Percentiles rank a stretch among this genome's conserved stretches.
phyloP scores from a whole-genome alignment of 1,140 invertebrate genomes.

The Popillia japonica region DNA sequence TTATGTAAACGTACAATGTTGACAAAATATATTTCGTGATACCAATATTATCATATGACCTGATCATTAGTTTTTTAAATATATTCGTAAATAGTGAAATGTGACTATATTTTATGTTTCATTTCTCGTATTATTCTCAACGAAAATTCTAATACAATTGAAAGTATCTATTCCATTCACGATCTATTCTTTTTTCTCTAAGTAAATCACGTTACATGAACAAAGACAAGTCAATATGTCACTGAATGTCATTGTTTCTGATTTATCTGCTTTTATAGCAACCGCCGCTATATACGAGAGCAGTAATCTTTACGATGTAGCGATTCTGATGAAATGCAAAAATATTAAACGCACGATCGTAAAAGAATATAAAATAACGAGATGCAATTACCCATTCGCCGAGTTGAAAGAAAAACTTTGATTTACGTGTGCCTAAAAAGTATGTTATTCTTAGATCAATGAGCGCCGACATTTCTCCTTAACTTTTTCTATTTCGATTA shows the following conservation, averaged over 20 bases:
- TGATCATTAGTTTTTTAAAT: neutral
- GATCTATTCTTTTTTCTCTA: conserved; percentile 14
- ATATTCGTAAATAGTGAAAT: neutral
- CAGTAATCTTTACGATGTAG: conserved; percentile 3
- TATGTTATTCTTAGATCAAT: neutral
- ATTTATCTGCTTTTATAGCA: conserved; percentile 7
- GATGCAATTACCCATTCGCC: neutral
- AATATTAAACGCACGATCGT: conserved; percentile 22
- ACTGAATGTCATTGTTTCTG: conserved; percentile 40
- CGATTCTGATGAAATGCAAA: conserved; percentile 1
- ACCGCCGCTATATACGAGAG: neutral
- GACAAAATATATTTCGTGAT: too few species aligned
- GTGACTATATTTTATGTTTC: too few species aligned
- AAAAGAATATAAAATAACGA: conserved; percentile 24
- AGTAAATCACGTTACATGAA: conserved; percentile 44
- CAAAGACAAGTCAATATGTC: conserved; percentile 47
- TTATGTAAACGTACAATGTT: too few species aligned
- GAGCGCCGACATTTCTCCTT: conserved; percentile 7
- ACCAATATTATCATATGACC: too few species aligned
- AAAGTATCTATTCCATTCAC: conserved; percentile 13
- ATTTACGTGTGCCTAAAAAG: conserved; percentile 9
- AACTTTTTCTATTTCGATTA: neutral
- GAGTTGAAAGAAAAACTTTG: neutral
- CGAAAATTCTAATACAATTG: neutral
- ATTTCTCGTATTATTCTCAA: too few species aligned